Evolutionary conservation across 64 coral and sea anemone genomes (phyloP).

Genomic region (Astreopora myriophthalma): DNA sequence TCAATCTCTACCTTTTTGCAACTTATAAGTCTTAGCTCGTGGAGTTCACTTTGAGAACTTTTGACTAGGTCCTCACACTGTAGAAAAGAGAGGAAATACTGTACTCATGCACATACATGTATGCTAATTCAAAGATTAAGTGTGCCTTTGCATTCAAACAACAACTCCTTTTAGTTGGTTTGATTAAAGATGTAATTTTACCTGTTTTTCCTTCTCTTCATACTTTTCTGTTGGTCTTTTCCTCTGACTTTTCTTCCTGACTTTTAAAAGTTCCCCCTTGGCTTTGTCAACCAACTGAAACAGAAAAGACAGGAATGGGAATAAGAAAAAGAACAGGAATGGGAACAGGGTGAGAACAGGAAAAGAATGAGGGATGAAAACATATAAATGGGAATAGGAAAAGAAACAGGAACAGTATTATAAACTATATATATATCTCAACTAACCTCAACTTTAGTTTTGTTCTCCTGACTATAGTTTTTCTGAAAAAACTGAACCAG

Average conservation of each 20-base stretch:
- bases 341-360: no score
- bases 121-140: no score
- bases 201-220: constrained; percentile 94
- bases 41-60: constrained; percentile 66
- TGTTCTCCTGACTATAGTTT: constrained; percentile 78
- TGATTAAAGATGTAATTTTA: neutral
- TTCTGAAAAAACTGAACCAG: constrained; percentile 67
- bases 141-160: no score
- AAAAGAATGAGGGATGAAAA: no score
- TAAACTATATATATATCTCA: neutral
- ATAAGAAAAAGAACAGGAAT: neutral
- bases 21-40: constrained; percentile 59
- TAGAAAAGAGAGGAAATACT: neutral
- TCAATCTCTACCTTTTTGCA: constrained; percentile 71
- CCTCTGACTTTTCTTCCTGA: constrained; percentile 93
- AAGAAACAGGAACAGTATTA: neutral
- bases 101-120: neutral
- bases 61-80: constrained; percentile 82
- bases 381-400: neutral
- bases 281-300: constrained; percentile 78
- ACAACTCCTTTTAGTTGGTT: no score
- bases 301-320: neutral
- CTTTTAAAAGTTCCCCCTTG: constrained; percentile 74
- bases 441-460: constrained; percentile 80
- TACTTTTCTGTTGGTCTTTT: constrained; percentile 94